These are phyloP conservation scores for Pterocles burchelli DNA, from an alignment of 2,113 vertebrate species.

Conservation along the genomic window DNA sequence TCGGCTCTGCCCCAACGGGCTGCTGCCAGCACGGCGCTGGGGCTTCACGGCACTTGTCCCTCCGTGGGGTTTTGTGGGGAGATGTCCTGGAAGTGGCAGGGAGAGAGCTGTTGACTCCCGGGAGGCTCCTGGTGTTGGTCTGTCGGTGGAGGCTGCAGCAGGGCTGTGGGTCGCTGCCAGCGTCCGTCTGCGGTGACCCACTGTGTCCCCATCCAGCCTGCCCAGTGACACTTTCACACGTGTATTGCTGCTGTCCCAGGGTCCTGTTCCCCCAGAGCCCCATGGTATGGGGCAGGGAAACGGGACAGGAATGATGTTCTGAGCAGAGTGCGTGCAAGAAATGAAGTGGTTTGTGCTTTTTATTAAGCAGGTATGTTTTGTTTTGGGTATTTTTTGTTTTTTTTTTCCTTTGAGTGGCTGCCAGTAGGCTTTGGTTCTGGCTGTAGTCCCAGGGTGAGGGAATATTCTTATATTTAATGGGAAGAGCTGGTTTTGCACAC, in stretches of 20 bases:
- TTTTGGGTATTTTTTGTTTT: neutral
- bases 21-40: rapidly evolving
- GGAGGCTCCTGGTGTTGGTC: neutral
- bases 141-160: neutral
- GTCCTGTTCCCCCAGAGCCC: neutral
- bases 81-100: neutral
- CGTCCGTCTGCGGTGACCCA: rapidly evolving
- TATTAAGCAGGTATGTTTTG: neutral
- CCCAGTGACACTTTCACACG: neutral
- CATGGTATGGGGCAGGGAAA: neutral
- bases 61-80: neutral
- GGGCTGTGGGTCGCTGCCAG: neutral
- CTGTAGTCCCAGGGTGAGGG: neutral
- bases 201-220: neutral
- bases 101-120: neutral
- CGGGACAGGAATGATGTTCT: neutral
- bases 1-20: neutral
- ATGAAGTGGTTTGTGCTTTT: constrained; percentile 11
- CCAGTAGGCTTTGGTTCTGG: neutral
- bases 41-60: neutral
- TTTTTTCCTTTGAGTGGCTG: neutral
- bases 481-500: neutral
- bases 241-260: constrained; percentile 16
- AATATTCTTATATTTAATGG: neutral
- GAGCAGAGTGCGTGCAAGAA: neutral